Evolutionary conservation across 2,888 invertebrate species (phyloP).

Genomic region (Drosophila cognata): DNA sequence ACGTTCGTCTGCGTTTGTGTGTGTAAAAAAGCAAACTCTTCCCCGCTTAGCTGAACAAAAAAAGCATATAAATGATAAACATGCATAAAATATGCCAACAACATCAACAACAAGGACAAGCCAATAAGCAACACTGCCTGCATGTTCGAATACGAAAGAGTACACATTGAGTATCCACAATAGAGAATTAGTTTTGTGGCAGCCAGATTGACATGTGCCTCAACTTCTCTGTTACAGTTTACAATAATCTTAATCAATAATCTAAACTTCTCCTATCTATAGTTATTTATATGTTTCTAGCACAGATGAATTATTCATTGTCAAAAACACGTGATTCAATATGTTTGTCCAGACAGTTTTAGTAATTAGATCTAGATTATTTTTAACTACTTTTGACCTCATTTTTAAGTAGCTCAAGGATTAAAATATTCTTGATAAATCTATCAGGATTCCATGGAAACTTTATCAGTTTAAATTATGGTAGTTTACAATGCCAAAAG

Average conservation of each 20-base stretch:
- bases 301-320: background rate
- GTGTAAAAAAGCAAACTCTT: conserved; percentile 44
- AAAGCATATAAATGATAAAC: conserved; percentile 79
- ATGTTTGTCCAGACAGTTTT: background rate
- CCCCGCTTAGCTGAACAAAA: conserved; percentile 54
- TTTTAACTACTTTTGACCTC: background rate
- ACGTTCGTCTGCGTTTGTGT: conserved; percentile 15
- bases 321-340: background rate
- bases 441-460: background rate
- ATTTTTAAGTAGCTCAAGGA: background rate
- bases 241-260: background rate
- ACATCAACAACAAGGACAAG: conserved; percentile 65
- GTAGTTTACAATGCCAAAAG: conserved; percentile 27
- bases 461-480: background rate
- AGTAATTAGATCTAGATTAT: background rate
- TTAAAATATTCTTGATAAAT: background rate
- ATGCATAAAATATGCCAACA: conserved; percentile 75
- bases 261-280: background rate
- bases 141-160: conserved; percentile 32
- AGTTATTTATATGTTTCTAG: background rate
- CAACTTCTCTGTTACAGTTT: background rate
- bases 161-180: conserved; percentile 10
- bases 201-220: background rate
- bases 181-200: background rate
- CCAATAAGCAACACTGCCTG: conserved; percentile 65